Conservation (phyloP, 92 coral and sea anemone genomes). For the Blastomussa wellsi region DNA sequence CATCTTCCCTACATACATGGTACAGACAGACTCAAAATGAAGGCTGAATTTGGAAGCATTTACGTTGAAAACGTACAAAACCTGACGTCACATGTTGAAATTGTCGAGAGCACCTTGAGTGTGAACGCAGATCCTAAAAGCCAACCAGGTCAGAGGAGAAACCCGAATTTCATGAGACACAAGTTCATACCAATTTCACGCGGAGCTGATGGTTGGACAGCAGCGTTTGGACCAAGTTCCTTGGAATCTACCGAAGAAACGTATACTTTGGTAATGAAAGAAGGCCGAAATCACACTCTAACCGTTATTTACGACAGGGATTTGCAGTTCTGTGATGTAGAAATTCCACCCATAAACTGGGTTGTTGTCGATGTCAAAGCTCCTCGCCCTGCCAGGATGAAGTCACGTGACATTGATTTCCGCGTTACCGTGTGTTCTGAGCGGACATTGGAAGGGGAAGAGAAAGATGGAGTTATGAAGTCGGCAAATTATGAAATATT, state of each 20-base stretch:
- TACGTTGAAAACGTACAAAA: conserved; percentile 44
- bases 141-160: conserved; percentile 24
- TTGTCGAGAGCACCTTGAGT: conserved; percentile 45
- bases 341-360: conserved; percentile 78
- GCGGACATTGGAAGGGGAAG: conserved; percentile 40
- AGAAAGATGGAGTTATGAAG: conserved; percentile 43
- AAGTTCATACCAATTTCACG: conserved; percentile 32
- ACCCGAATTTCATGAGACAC: conserved; percentile 3
- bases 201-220: conserved; percentile 18
- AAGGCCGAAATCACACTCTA: conserved; percentile 48
- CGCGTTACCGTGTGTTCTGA: conserved; percentile 57
- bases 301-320: conserved; percentile 50
- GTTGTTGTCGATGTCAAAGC: conserved; percentile 69
- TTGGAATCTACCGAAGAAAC: conserved; percentile 11
- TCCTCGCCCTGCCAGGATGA: conserved; percentile 45
- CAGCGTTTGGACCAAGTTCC: conserved; percentile 17
- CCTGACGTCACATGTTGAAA: not conserved
- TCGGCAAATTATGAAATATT: conserved; percentile 59
- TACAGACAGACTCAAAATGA: conserved; percentile 35
- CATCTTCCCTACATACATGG: conserved; percentile 70
- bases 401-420: conserved; percentile 68
- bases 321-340: conserved; percentile 50
- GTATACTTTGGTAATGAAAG: conserved; percentile 60
- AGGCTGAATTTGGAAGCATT: conserved; percentile 75
- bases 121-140: conserved; percentile 46